A percentile compares a stretch with the other conserved stretches of the same genome.
phyloP scores from a whole-genome alignment of 2,113 vertebrate species.

The Alaudala cheleensis region DNA sequence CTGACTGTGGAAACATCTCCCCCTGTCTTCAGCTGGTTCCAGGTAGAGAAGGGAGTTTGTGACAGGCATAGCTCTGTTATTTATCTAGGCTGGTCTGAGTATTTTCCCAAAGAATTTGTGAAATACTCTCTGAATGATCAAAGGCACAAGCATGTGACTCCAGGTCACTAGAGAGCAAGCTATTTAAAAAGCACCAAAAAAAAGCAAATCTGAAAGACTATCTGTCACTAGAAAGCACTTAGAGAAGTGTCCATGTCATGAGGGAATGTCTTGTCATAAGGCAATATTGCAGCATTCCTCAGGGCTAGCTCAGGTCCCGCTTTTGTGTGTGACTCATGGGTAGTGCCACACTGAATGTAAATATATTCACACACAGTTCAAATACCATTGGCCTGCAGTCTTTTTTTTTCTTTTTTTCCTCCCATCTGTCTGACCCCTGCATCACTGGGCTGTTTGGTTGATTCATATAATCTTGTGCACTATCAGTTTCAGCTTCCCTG shows the following conservation, averaged over 20 bases:
- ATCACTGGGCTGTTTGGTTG: background rate
- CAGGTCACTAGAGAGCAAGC: background rate
- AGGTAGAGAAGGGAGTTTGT: background rate
- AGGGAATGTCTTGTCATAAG: background rate
- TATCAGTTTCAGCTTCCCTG: background rate
- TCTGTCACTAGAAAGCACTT: background rate
- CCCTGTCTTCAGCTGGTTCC: slow-evolving; percentile 15
- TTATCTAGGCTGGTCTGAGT: background rate
- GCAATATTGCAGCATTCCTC: background rate
- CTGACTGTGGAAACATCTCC: slow-evolving; percentile 35
- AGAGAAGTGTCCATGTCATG: background rate
- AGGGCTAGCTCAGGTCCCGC: background rate
- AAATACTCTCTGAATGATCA: background rate
- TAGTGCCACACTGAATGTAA: background rate
- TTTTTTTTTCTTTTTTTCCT: background rate
- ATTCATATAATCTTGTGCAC: background rate
- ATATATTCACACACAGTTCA: background rate
- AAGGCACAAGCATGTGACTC: background rate
- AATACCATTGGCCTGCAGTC: background rate
- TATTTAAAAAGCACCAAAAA: slow-evolving; percentile 26
- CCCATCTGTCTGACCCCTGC: background rate
- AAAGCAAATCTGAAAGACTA: slow-evolving; percentile 6
- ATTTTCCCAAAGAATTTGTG: slow-evolving; percentile 25
- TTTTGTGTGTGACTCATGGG: background rate
- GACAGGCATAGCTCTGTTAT: background rate